Percentiles rank a stretch among this genome's conserved stretches.
phyloP scores from a whole-genome alignment of 2,888 invertebrate species.

The Coronaproctus castanopsis region DNA sequence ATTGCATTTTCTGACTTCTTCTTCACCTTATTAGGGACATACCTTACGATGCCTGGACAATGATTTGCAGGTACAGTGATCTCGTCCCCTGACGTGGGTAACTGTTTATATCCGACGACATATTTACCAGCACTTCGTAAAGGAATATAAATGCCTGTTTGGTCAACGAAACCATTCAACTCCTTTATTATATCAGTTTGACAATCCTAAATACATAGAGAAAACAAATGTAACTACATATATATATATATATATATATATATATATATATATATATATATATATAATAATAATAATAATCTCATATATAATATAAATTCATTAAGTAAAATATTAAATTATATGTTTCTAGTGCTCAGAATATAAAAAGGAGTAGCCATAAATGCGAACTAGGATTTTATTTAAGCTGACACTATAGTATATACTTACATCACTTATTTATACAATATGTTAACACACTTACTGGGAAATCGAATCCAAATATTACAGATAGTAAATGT shows the following conservation, averaged over 20 bases:
- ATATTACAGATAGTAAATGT: neutral
- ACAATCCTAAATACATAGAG: neutral
- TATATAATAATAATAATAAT: neutral
- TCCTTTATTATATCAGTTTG: conserved; percentile 6
- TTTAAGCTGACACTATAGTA: too few species aligned
- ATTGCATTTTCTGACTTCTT: conserved; percentile 33
- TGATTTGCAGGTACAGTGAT: conserved; percentile 25
- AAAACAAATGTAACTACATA: neutral
- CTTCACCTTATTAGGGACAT: conserved; percentile 23
- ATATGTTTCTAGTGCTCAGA: too few species aligned
- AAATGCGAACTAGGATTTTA: too few species aligned
- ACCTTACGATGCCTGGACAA: conserved; percentile 25
- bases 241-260: neutral
- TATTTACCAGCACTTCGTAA: conserved; percentile 37
- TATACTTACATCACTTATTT: too few species aligned
- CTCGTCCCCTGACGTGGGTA: conserved; percentile 24
- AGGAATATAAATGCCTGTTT: conserved; percentile 41
- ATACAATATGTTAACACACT: neutral
- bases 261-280: neutral
- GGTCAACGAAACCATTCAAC: conserved; percentile 14
- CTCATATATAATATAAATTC: too few species aligned
- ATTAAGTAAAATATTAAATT: too few species aligned
- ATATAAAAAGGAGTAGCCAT: too few species aligned
- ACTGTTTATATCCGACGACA: conserved; percentile 42
- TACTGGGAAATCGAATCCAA: neutral